A percentile compares a stretch with the other conserved stretches of the same genome.
phyloP scores from a whole-genome alignment of 2,113 vertebrate species.

The Galemys pyrenaicus region DNA sequence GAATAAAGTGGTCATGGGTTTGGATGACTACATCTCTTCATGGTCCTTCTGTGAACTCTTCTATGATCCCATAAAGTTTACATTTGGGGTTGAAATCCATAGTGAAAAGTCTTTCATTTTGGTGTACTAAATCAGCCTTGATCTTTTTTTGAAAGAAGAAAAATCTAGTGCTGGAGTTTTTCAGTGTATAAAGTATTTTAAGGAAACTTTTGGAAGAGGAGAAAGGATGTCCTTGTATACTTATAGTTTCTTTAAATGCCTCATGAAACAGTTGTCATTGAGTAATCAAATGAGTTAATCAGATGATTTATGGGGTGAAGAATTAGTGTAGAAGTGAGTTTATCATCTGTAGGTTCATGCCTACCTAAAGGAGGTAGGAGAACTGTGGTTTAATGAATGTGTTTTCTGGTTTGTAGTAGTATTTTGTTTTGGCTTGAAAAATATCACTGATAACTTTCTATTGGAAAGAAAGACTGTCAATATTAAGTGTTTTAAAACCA shows the following conservation, averaged over 20 bases:
- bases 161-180: background rate
- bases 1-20: background rate
- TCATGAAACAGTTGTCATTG: background rate
- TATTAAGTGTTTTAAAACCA: slow-evolving; percentile 14
- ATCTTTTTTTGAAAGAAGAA: background rate
- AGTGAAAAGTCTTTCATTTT: slow-evolving; percentile 7
- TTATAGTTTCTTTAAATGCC: background rate
- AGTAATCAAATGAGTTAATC: slow-evolving; percentile 26
- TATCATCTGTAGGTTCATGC: background rate
- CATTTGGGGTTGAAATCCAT: background rate
- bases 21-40: background rate
- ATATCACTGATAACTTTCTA: slow-evolving; percentile 36
- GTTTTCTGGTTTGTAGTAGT: slow-evolving; percentile 45
- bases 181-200: background rate
- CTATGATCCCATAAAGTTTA: background rate
- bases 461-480: background rate
- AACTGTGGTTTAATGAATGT: background rate
- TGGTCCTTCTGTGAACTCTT: background rate
- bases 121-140: background rate
- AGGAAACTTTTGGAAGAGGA: background rate
- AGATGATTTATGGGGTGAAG: background rate
- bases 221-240: background rate
- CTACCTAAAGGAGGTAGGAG: slow-evolving; percentile 9
- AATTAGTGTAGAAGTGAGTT: slow-evolving; percentile 25
- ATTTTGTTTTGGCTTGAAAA: slow-evolving; percentile 46